phyloP scores from a whole-genome alignment of 2,797 vertebrate genomes.

The Gadopsis bispinosus region DNA sequence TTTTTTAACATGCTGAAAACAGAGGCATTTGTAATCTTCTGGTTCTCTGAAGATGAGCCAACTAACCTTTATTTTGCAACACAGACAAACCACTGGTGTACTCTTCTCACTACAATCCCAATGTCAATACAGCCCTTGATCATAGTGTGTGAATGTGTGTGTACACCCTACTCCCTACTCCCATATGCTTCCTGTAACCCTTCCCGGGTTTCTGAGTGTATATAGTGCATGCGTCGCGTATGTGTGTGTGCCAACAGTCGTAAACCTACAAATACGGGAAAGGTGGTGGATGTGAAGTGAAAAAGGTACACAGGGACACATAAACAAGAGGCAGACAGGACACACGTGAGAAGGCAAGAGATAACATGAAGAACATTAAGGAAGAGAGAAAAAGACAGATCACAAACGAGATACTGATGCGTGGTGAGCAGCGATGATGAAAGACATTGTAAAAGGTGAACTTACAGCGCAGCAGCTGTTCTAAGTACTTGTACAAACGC shows the following conservation, averaged over 20 bases:
- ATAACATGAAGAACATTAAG: background rate
- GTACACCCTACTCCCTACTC: background rate
- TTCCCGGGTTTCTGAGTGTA: background rate
- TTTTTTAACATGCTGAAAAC: conserved; percentile 44
- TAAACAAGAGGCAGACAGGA: background rate
- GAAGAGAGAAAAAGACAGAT: background rate
- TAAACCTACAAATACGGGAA: conserved; percentile 1
- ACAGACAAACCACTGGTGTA: conserved; percentile 1
- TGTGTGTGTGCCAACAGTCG: background rate
- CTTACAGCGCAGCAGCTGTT: conserved; percentile 55
- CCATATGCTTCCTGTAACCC: conserved; percentile 4
- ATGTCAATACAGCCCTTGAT: conserved; percentile 23
- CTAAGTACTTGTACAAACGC: conserved; percentile 61
- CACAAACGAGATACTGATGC: conserved; percentile 25
- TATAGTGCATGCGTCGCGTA: background rate
- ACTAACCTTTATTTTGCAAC: conserved; percentile 42
- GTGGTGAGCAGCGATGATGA: conserved; percentile 33
- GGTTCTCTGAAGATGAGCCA: conserved; percentile 45
- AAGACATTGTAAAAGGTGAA: conserved; percentile 50
- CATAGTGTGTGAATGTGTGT: conserved; percentile 20
- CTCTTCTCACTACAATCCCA: conserved; percentile 23
- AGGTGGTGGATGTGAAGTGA: background rate
- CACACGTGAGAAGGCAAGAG: background rate
- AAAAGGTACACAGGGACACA: conserved; percentile 8
- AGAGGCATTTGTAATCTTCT: conserved; percentile 45